phyloP scores from a whole-genome alignment of 2,113 vertebrate species.

The Pantherophis guttatus region DNA sequence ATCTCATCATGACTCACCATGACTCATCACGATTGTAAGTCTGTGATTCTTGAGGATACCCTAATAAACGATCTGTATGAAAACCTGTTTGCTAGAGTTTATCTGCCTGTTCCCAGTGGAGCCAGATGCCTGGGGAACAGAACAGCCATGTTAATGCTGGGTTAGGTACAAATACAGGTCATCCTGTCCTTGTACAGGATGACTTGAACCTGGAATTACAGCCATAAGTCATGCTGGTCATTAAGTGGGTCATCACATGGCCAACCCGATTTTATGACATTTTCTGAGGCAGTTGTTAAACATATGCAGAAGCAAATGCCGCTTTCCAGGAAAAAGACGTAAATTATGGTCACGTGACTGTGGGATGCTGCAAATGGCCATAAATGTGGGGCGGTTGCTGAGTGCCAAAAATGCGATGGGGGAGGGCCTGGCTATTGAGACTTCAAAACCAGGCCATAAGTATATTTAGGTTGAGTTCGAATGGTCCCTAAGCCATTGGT shows the following conservation, averaged over 20 bases:
- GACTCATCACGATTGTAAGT: no score
- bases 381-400: background rate
- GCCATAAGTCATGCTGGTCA: background rate
- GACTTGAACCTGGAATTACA: background rate
- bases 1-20: no score
- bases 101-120: no score
- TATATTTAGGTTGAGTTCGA: background rate
- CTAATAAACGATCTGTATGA: no score
- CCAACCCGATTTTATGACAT: background rate
- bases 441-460: background rate
- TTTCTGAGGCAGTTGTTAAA: background rate
- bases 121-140: no score
- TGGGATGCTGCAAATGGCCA: background rate
- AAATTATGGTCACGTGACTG: background rate
- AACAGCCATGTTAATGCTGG: background rate
- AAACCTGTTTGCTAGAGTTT: no score
- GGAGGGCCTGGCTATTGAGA: background rate
- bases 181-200: background rate
- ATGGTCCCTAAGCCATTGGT: background rate
- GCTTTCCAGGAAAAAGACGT: background rate
- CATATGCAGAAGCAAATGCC: background rate
- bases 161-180: background rate
- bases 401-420: background rate
- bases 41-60: no score
- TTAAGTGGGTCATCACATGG: background rate